These are phyloP conservation scores for Gortyna flavago DNA, from an alignment of 2,888 invertebrate species.

Conservation along the genomic window DNA sequence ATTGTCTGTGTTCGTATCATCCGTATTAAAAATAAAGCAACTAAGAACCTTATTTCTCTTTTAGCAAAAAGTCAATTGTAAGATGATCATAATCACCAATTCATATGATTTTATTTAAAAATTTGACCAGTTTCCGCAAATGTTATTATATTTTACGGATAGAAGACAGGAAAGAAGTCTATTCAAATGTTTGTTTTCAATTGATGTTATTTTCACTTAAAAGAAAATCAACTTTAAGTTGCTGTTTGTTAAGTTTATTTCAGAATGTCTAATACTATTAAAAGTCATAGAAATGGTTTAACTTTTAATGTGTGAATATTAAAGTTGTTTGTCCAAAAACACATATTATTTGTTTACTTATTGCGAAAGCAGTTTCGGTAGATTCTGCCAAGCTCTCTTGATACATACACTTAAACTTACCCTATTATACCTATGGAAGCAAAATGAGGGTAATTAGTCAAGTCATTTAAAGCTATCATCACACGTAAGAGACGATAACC, in stretches of 20 bases:
- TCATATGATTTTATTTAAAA: neutral
- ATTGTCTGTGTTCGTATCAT: neutral
- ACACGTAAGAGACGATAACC: constrained; percentile 36
- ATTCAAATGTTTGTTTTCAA: neutral
- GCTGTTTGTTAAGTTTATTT: too few relatives aligned
- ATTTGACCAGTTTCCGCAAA: neutral
- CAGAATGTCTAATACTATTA: too few relatives aligned
- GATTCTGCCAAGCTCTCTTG: neutral
- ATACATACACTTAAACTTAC: neutral
- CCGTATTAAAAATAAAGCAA: neutral
- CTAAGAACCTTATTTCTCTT: neutral
- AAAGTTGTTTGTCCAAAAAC: neutral
- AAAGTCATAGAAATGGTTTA: too few relatives aligned
- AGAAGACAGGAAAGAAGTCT: neutral
- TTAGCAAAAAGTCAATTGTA: neutral
- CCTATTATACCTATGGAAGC: neutral
- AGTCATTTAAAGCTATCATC: constrained; percentile 37
- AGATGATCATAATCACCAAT: neutral
- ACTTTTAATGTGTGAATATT: neutral
- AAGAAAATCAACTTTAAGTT: too few relatives aligned
- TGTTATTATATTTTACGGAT: neutral
- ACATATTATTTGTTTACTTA: neutral
- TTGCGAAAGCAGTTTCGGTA: neutral
- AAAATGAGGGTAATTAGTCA: constrained; percentile 24
- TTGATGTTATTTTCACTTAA: neutral